These are phyloP conservation scores for Acrocera orbiculus DNA, from an alignment of 2,888 invertebrate genomes.

Conservation along the genomic window DNA sequence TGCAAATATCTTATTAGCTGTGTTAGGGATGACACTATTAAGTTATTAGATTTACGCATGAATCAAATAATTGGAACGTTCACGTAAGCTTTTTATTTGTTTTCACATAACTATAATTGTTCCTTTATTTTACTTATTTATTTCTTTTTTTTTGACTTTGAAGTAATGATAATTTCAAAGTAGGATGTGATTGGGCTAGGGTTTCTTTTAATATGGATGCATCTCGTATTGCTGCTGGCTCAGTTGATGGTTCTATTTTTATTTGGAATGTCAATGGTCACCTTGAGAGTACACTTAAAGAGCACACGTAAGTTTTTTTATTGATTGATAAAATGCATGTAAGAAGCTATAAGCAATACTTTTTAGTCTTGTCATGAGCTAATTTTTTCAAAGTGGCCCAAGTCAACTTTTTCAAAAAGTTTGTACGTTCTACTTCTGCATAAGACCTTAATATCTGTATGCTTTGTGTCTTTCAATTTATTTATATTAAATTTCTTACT, in stretches of 20 bases:
- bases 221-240: conserved; percentile 77
- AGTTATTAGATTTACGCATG: conserved; percentile 85
- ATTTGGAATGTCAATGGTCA: conserved; percentile 75
- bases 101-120: neutral
- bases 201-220: conserved; percentile 86
- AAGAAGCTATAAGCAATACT: neutral
- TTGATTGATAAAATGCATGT: neutral
- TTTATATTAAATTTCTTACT: no score
- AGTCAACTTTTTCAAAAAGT: no score
- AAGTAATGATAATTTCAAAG: conserved; percentile 89
- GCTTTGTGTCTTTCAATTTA: no score
- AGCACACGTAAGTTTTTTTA: conserved; percentile 51
- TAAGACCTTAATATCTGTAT: no score
- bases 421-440: no score
- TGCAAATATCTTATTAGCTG: conserved; percentile 78
- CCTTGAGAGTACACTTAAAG: conserved; percentile 61
- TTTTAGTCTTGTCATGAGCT: no score
- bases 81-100: conserved; percentile 44
- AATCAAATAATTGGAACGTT: conserved; percentile 80
- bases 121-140: no score
- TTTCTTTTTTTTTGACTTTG: conserved; percentile 19
- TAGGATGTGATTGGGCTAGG: conserved; percentile 86
- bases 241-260: conserved; percentile 76
- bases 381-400: no score
- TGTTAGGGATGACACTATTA: conserved; percentile 87